phyloP scores from a whole-genome alignment of 2,888 invertebrate genomes.

The Pedicia rivosa region DNA sequence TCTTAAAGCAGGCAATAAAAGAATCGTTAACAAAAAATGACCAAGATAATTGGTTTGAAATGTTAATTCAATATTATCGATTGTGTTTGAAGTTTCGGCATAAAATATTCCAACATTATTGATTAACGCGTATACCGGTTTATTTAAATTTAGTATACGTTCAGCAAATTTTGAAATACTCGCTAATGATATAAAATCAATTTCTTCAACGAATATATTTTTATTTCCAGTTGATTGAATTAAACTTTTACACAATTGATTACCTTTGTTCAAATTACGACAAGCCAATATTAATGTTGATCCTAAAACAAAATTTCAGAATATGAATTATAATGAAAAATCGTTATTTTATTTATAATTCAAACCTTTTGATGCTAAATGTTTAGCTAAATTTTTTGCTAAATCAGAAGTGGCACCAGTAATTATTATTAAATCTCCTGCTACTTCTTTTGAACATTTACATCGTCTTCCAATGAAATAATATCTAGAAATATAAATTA shows the following conservation, averaged over 20 bases:
- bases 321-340: too few species aligned
- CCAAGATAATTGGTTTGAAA: conserved; percentile 39
- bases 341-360: too few species aligned
- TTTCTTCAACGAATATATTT: conserved; percentile 22
- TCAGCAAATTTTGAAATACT: conserved; percentile 26
- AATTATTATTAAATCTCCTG: too few species aligned
- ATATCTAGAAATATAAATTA: too few species aligned
- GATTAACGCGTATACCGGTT: conserved; percentile 28
- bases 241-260: conserved; percentile 31
- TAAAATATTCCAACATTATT: conserved; percentile 40
- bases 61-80: conserved; percentile 35
- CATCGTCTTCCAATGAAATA: too few species aligned
- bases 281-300: conserved; percentile 39
- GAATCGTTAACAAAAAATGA: conserved; percentile 32
- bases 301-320: conserved; percentile 23
- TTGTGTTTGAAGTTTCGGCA: conserved; percentile 31
- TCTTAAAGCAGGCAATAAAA: conserved; percentile 29
- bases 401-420: too few species aligned
- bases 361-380: too few species aligned
- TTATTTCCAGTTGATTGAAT: conserved; percentile 13
- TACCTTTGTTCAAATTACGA: conserved; percentile 31
- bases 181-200: conserved; percentile 26
- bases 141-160: conserved; percentile 20
- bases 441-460: too few species aligned
- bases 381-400: too few species aligned